Conservation (phyloP, 2,113 vertebrate species). For the Oxyruncus cristatus region DNA sequence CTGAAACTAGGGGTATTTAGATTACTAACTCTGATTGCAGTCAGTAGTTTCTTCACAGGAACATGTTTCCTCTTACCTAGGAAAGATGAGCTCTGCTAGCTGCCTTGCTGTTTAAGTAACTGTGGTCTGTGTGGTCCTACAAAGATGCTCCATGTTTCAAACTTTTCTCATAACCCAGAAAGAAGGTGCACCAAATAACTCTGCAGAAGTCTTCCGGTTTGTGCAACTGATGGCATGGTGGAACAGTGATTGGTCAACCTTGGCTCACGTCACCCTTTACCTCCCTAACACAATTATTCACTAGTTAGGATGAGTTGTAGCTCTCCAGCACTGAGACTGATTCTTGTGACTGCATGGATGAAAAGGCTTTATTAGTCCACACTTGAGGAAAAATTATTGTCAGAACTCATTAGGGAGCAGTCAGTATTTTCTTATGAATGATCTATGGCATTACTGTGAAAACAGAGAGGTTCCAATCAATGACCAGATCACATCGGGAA, state of each 20-base stretch:
- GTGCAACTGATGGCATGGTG: not conserved
- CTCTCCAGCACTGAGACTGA: not conserved
- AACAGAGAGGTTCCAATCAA: not conserved
- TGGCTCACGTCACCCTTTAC: not conserved
- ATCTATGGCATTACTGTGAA: not conserved
- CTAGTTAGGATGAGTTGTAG: not conserved
- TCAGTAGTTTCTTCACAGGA: not conserved
- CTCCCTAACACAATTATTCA: not conserved
- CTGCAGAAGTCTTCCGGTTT: not conserved
- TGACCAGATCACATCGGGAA: not conserved
- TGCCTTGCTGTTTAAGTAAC: not conserved
- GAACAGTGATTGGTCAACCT: fast-evolving
- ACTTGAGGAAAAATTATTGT: not conserved
- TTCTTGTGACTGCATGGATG: not conserved
- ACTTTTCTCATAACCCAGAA: not conserved
- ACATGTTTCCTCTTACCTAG: not conserved
- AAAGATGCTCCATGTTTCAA: not conserved
- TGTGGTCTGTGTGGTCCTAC: not conserved
- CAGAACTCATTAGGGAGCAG: not conserved
- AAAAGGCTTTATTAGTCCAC: not conserved
- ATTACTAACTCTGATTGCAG: not conserved
- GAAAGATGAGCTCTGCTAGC: not conserved
- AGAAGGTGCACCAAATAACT: not conserved
- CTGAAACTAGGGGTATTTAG: not conserved
- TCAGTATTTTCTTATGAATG: not conserved